Evolutionary conservation across 92 coral and sea anemone genomes (phyloP).

Genomic region (Porites lobata): DNA sequence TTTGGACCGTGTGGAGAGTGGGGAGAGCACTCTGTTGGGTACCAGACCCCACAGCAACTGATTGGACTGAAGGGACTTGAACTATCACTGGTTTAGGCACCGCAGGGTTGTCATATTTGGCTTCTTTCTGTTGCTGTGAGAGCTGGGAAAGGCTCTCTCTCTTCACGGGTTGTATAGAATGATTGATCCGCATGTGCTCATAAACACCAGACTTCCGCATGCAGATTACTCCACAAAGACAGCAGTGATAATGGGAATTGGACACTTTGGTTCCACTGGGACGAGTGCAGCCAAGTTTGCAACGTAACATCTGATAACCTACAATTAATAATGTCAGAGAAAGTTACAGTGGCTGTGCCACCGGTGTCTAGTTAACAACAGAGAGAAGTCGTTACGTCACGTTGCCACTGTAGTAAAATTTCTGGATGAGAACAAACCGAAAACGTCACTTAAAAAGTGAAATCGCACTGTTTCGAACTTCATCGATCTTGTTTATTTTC

Average conservation of each 20-base stretch:
- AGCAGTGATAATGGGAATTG: constrained; percentile 92
- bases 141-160: constrained; percentile 36
- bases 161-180: constrained; percentile 35
- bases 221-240: constrained; percentile 89
- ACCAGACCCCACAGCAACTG: constrained; percentile 44
- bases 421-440: too few species aligned
- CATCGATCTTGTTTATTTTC: too few species aligned
- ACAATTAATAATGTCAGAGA: background rate
- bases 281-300: constrained; percentile 90
- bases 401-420: too few species aligned
- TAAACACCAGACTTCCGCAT: constrained; percentile 90
- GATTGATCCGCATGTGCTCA: constrained; percentile 91
- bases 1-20: too few species aligned
- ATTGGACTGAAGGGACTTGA: constrained; percentile 55
- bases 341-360: too few species aligned
- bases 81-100: constrained; percentile 30
- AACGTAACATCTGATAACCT: constrained; percentile 89
- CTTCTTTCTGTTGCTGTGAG: constrained; percentile 10
- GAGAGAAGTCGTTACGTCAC: too few species aligned
- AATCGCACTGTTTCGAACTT: too few species aligned
- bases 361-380: too few species aligned
- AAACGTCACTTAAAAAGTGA: too few species aligned
- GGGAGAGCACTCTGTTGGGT: background rate
- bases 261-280: constrained; percentile 86
- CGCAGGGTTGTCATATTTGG: constrained; percentile 53